Evolutionary conservation across 2,797 vertebrate genomes (phyloP).

Genomic region (Lemur catta): DNA sequence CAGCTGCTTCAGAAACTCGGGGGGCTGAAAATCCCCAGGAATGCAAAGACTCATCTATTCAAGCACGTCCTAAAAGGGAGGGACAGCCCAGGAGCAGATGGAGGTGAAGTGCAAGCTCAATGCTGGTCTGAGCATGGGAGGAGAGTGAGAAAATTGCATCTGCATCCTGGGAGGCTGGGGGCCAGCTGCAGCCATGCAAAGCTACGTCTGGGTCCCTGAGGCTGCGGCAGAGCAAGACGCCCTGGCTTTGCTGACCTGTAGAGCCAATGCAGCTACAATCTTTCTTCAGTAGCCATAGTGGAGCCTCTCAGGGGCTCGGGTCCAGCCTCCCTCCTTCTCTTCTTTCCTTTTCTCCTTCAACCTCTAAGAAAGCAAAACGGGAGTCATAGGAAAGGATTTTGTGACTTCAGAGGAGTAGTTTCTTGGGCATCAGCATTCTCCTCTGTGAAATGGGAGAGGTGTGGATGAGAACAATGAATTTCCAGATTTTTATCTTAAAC

Average conservation of each 20-base stretch:
- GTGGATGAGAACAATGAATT: background rate
- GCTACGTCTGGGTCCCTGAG: fast-evolving
- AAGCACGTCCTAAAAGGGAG: background rate
- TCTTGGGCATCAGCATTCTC: background rate
- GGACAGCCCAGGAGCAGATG: background rate
- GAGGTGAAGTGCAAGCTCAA: background rate
- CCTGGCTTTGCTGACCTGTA: background rate
- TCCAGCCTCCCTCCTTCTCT: background rate
- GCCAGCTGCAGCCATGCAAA: fast-evolving
- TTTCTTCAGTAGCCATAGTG: background rate
- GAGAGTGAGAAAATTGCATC: background rate
- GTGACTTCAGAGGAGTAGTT: background rate
- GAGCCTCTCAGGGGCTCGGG: background rate
- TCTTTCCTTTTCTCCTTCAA: background rate
- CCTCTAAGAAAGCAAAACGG: background rate
- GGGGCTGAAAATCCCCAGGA: conserved; percentile 59
- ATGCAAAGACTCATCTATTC: background rate
- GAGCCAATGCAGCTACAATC: background rate
- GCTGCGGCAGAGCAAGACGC: background rate
- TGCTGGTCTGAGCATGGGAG: background rate
- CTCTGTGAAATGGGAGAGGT: background rate
- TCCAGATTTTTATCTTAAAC: background rate
- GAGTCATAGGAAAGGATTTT: background rate
- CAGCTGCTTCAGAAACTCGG: conserved; percentile 57
- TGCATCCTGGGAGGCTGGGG: background rate